These are phyloP conservation scores for Atlantisia rogersi DNA, from an alignment of 2,113 vertebrate genomes.

Conservation along the genomic window DNA sequence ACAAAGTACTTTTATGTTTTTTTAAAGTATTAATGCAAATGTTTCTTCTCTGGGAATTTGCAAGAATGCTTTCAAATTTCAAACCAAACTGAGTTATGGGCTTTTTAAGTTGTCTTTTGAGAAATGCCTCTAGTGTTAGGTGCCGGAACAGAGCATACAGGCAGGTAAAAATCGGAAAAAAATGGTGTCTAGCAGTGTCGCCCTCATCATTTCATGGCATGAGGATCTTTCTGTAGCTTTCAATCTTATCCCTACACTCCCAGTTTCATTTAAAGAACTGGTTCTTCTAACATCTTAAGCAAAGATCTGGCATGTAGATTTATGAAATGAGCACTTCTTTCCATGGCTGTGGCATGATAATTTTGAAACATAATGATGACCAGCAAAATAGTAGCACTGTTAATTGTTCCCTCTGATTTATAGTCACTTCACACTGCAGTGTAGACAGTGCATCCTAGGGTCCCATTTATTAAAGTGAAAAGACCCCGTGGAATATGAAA, in stretches of 20 bases:
- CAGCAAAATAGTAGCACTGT: not conserved
- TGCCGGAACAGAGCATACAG: not conserved
- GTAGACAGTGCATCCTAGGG: not conserved
- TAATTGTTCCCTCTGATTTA: slow-evolving; percentile 42
- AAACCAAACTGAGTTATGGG: not conserved
- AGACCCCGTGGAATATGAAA: not conserved
- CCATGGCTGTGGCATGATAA: not conserved
- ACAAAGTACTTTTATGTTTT: not conserved
- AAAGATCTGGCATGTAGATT: not conserved
- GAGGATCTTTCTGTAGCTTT: not conserved
- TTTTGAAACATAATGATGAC: not conserved
- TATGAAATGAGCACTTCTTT: not conserved
- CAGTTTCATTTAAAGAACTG: not conserved
- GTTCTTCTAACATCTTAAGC: not conserved
- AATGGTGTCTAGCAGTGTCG: not conserved
- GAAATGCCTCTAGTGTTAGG: not conserved
- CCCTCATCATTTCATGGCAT: not conserved
- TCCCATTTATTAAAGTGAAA: slow-evolving; percentile 1
- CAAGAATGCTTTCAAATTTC: not conserved
- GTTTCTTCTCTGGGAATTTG: not conserved
- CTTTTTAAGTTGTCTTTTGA: not conserved
- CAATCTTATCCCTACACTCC: not conserved
- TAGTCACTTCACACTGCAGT: not conserved
- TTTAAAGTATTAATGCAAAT: not conserved
- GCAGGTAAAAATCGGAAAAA: not conserved